Base-by-base conservation (phyloP, 2,113 vertebrate genomes). In the Platichthys flesus region DNA sequence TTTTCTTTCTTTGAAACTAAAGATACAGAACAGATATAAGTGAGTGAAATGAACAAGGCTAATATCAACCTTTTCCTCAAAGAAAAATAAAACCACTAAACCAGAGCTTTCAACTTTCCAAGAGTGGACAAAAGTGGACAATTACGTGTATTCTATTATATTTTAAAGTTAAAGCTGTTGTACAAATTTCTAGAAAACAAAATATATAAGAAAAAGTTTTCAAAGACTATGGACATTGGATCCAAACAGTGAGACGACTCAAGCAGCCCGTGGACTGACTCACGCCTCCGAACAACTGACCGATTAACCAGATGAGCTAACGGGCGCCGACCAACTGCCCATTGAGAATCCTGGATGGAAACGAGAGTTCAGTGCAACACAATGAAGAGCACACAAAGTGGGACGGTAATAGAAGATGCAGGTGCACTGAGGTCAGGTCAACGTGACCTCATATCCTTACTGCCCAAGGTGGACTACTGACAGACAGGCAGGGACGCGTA, bases 401-500 rank as follows among this genome's bases (percentile, higher is more conserved):
- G 76, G 10, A 72, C 66, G 81, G 75, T 85, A 88, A 91, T 68
- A 85, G 77, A 89, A 77, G 83, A 76, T 58, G 86, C 90, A 87
- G 88, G 89, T 92, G 88, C 88, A 88, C 85, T 57, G 73, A 81
- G 90, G 92, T 91, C 92, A 92, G 55, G 21, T 35, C 71, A 42
- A 55, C 2, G 58, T 86, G 90, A 92, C 91, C 90, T 91, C 87
- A 90, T 87, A 90, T 90, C 88, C 87, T 88, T 7, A 49, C 64
- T 72, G 70, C 55, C 66, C 67, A 54, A 49, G 67, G 73, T 82
- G 64, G 82, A 76, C 70, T 58, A 90, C 67, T 91, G 90, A 92
- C 92, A 93, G 90, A 90, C 74, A n/a, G 20, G 10, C 57, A 23
- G 8, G 21, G 13, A 6, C 31, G 31, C 31, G 7, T 9, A 35